Evolutionary conservation across 2,888 invertebrate species (phyloP).

Genomic region (Andrena trimmerana): DNA sequence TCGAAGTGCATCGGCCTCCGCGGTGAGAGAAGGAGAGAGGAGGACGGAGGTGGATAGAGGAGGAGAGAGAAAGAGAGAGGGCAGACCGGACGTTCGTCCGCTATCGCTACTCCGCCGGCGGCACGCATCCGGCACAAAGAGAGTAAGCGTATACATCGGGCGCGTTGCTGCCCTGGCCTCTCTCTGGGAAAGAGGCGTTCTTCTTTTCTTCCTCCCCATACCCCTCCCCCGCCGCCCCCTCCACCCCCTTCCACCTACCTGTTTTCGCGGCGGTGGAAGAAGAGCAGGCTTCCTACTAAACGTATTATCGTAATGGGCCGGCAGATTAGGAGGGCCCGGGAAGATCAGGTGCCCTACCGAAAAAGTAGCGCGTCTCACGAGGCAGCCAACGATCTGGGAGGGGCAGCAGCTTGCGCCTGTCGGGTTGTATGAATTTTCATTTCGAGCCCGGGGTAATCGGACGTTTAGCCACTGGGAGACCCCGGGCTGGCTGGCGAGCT

Average conservation of each 20-base stretch:
- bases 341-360: constrained; percentile 70
- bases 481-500: too few relatives aligned
- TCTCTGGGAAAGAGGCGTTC: constrained; percentile 78
- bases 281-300: constrained; percentile 64
- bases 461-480: too few relatives aligned
- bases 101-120: constrained; percentile 79
- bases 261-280: constrained; percentile 53
- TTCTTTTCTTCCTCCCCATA: constrained; percentile 62
- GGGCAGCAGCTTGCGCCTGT: constrained; percentile 9
- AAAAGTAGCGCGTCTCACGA: constrained; percentile 66
- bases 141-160: constrained; percentile 70
- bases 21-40: constrained; percentile 29
- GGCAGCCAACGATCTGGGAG: constrained; percentile 16
- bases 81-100: constrained; percentile 82
- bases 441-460: too few relatives aligned
- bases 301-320: constrained; percentile 72
- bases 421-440: too few relatives aligned
- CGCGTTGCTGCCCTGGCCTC: constrained; percentile 31
- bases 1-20: constrained; percentile 79
- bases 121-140: constrained; percentile 82
- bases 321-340: constrained; percentile 63
- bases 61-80: constrained; percentile 49
- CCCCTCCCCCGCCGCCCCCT: neutral
- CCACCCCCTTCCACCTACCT: constrained; percentile 41
- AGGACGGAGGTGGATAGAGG: constrained; percentile 7